These are phyloP conservation scores for Puma concolor DNA, from an alignment of 2,113 vertebrate genomes.

Conservation along the genomic window DNA sequence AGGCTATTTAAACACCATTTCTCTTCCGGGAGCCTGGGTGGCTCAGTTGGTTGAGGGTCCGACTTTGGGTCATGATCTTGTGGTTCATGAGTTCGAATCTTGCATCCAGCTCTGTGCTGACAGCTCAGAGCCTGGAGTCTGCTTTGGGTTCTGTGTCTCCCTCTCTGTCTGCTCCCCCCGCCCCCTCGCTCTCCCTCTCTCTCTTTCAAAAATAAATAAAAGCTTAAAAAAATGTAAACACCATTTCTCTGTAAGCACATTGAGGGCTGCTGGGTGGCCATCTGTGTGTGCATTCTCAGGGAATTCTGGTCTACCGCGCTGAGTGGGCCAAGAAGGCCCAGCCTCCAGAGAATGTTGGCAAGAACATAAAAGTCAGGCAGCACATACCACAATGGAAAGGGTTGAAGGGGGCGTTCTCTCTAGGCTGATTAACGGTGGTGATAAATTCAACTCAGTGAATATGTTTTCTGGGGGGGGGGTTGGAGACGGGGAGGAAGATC, in stretches of 20 bases:
- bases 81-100: no score
- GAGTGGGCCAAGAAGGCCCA: neutral
- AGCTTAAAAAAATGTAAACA: neutral
- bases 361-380: neutral
- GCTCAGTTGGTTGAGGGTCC: no score
- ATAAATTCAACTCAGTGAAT: conserved; percentile 32
- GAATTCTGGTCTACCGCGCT: neutral
- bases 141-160: no score
- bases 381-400: neutral
- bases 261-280: neutral
- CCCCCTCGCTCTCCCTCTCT: no score
- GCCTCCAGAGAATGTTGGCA: neutral
- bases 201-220: no score
- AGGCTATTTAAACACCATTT: neutral
- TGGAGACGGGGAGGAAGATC: neutral
- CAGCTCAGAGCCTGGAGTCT: no score
- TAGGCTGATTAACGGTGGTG: neutral
- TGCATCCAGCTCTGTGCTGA: no score
- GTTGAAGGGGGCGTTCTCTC: neutral
- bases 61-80: no score
- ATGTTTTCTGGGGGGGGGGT: neutral
- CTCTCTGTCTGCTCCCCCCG: no score
- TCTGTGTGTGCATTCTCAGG: neutral
- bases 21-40: neutral
- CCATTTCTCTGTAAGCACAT: neutral